phyloP scores from a whole-genome alignment of 2,888 invertebrate species.

The Trachelus troglodyta region DNA sequence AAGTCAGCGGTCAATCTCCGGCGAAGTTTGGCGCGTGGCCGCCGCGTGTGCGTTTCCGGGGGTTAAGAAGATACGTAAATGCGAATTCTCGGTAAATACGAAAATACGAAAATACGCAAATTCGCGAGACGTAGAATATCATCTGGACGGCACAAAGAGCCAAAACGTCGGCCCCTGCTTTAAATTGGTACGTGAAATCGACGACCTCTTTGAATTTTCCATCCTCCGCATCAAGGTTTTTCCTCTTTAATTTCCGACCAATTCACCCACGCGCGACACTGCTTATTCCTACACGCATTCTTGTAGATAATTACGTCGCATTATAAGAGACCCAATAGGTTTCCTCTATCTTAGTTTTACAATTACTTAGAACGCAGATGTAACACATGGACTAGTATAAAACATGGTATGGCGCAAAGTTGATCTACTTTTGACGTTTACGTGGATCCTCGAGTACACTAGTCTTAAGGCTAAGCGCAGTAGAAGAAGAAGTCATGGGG shows the following conservation, averaged over 20 bases:
- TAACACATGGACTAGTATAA: neutral
- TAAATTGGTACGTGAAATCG: neutral
- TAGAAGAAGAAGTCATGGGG: slow-evolving; percentile 59
- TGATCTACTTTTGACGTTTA: neutral
- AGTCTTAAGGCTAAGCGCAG: slow-evolving; percentile 32
- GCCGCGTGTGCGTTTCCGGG: neutral
- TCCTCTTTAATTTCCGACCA: neutral
- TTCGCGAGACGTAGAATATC: slow-evolving; percentile 32
- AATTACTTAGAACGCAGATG: neutral
- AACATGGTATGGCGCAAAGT: neutral
- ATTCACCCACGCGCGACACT: neutral
- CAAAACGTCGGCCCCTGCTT: neutral
- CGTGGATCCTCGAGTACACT: neutral
- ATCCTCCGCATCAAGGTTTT: neutral
- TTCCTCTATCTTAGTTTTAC: neutral
- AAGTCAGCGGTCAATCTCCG: neutral
- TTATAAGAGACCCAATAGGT: neutral
- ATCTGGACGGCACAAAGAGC: neutral
- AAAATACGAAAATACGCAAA: slow-evolving; percentile 43
- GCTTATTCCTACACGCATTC: neutral
- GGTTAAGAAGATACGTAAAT: slow-evolving; percentile 9
- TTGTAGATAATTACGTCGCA: neutral
- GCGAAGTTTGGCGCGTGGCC: neutral
- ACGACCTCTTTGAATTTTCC: neutral
- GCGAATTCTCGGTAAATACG: slow-evolving; percentile 36